Evolutionary conservation across 2,797 vertebrate genomes (phyloP).

Genomic region (Sebastes iracundus): DNA sequence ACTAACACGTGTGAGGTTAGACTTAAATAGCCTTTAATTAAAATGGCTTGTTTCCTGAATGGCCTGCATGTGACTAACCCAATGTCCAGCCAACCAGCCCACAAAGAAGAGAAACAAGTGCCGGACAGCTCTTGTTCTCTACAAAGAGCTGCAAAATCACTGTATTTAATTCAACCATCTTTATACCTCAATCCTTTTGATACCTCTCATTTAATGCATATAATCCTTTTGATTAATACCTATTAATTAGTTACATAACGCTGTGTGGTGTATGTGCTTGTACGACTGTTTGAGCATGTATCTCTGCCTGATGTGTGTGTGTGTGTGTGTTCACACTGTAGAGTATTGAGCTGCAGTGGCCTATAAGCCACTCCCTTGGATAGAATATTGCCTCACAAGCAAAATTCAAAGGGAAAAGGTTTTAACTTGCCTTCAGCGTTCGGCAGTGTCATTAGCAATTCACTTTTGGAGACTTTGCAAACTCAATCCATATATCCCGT

Average conservation of each 20-base stretch:
- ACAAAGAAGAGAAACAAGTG: background rate
- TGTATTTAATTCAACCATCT: background rate
- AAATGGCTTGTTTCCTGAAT: background rate
- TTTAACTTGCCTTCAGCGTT: constrained; percentile 70
- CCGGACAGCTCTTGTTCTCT: background rate
- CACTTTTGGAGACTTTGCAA: constrained; percentile 61
- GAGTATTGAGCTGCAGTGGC: constrained; percentile 50
- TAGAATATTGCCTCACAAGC: constrained; percentile 73
- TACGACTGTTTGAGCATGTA: background rate
- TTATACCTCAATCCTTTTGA: background rate
- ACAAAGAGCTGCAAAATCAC: background rate
- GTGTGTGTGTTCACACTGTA: background rate
- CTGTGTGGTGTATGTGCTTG: background rate
- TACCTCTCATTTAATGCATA: background rate
- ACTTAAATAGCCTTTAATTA: constrained; percentile 3
- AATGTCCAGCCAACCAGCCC: background rate
- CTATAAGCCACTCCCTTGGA: constrained; percentile 49
- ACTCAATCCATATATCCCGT: constrained; percentile 57
- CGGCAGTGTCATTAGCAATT: constrained; percentile 70
- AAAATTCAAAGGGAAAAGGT: constrained; percentile 74
- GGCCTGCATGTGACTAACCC: background rate
- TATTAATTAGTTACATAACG: background rate
- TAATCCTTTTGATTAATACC: constrained; percentile 20
- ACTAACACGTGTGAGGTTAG: background rate
- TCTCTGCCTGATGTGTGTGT: background rate